Evolutionary conservation across 1,140 invertebrate species (phyloP), one percentile per base, ranked within the genome.

Genomic region (Gonioctena quinquepunctata): DNA sequence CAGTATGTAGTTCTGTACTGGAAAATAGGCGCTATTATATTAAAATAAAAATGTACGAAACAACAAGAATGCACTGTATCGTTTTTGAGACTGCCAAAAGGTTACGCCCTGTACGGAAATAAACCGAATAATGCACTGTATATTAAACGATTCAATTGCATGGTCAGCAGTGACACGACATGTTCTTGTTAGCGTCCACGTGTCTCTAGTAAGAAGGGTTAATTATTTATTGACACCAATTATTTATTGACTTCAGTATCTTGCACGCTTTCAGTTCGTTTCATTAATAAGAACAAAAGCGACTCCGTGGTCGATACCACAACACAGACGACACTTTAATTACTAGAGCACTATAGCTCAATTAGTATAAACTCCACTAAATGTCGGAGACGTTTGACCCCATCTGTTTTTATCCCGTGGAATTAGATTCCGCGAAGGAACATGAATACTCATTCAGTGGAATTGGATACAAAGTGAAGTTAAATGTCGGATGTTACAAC

Each of bases 271-370:
- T 21, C 54, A 23, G 19, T 57, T 57, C 33, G 13, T 42, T 42
- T 42, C 54, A 57, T 57, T 57, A 57, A 57, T 57, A 57, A 57
- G 22, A 57, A n/a, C 54, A 57, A 57, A 57, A 54, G 13, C 21
- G 21, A 21, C 5, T 18, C 7, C 54, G 54, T 13, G 54, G 21
- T 23, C 21, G 21, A 21, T 57, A 57, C 25, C 21, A 22, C 54
- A 21, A 25, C 54, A 22, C 54, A 57, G 54, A 57, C 54, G 22
- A 57, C 25, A 21, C 25, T 25, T 57, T 57, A 57, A 57, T 57
- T 57, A 25, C 54, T 57, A 21, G 25, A 57, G 13, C 54, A 21
- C 22, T 25, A n/a, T n/a, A 25, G 54, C 6, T 57, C 54, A 57
- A 57, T 57, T 57, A 42, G 33, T 42, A n/a, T n/a, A n/a, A n/a